A percentile compares a stretch with the other conserved stretches of the same genome.
These are phyloP conservation scores for Heteronetta atricapilla DNA, from an alignment of 2,113 vertebrate genomes.

Conservation along the genomic window DNA sequence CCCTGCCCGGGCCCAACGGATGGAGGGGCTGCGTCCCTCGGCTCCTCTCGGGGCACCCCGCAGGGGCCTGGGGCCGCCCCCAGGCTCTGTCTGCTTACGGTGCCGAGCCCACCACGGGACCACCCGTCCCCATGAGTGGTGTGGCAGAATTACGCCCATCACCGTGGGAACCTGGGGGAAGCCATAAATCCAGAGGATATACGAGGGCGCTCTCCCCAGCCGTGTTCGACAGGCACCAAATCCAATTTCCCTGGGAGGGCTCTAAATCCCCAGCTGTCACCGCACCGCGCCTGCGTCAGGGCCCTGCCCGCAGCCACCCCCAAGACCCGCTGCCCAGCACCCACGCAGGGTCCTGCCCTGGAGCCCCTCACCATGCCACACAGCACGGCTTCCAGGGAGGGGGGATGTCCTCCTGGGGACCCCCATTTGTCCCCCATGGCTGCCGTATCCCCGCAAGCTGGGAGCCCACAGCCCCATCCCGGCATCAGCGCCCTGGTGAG, in stretches of 20 bases:
- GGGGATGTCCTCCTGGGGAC: neutral
- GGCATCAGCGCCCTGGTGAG: fast-evolving
- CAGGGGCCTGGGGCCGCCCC: fast-evolving
- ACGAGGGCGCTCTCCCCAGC: slow-evolving; percentile 41
- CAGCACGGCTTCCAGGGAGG: fast-evolving
- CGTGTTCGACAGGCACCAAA: slow-evolving; percentile 75
- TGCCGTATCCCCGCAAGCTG: fast-evolving
- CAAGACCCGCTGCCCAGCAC: fast-evolving
- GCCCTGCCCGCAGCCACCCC: neutral
- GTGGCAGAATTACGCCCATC: fast-evolving
- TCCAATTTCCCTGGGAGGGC: slow-evolving; percentile 75
- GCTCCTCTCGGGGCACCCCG: fast-evolving
- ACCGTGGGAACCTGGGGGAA: neutral
- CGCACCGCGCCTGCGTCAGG: neutral
- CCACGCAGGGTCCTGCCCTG: fast-evolving
- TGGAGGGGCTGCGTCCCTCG: fast-evolving
- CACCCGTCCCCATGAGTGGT: fast-evolving
- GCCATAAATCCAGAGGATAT: slow-evolving; percentile 72
- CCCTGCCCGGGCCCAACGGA: fast-evolving
- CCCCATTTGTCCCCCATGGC: fast-evolving
- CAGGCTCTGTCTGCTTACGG: fast-evolving
- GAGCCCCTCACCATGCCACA: neutral
- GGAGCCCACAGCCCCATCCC: fast-evolving
- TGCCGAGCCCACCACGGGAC: fast-evolving
- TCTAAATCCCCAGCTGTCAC: slow-evolving; percentile 63